Percentiles rank a stretch among this genome's conserved stretches.
Conservation (phyloP, 2,113 vertebrate species). For the Drymodes brunneopygia region DNA sequence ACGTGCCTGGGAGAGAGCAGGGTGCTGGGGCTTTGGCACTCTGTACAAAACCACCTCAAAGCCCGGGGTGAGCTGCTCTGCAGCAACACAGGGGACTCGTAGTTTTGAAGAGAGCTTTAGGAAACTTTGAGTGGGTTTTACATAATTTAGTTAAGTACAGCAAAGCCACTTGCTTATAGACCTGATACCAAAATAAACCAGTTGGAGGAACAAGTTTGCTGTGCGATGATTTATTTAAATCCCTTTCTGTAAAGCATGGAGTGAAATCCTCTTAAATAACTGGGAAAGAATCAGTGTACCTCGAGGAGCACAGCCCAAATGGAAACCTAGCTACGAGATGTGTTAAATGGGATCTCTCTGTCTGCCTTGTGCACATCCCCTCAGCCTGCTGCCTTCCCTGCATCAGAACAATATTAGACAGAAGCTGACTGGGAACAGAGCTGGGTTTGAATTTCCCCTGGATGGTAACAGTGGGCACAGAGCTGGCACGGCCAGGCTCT, state of each 20-base stretch:
- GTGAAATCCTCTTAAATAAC: conserved; percentile 54
- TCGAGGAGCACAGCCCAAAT: not conserved
- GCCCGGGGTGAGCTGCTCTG: not conserved
- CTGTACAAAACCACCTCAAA: conserved; percentile 31
- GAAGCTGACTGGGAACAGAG: not conserved
- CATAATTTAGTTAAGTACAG: conserved; percentile 48
- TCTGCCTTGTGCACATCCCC: not conserved
- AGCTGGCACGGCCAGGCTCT: not conserved
- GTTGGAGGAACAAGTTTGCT: conserved; percentile 42
- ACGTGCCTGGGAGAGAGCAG: not conserved
- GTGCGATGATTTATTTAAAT: conserved; percentile 50
- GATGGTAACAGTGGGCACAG: not conserved
- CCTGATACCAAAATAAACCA: conserved; percentile 49
- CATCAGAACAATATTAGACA: not conserved
- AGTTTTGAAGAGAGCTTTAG: conserved; percentile 47
- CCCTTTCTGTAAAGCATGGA: not conserved
- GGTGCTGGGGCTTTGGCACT: not conserved
- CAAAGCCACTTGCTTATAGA: conserved; percentile 51
- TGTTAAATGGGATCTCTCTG: not conserved
- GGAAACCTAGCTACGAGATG: not conserved
- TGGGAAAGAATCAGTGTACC: not conserved
- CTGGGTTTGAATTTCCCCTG: not conserved
- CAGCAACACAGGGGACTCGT: not conserved
- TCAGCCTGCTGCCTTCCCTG: not conserved
- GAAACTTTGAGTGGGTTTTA: conserved; percentile 55